Evolutionary conservation across 1,140 invertebrate species (phyloP), one percentile per base, ranked within the genome.

Genomic region (Hypsibius dujardini): DNA sequence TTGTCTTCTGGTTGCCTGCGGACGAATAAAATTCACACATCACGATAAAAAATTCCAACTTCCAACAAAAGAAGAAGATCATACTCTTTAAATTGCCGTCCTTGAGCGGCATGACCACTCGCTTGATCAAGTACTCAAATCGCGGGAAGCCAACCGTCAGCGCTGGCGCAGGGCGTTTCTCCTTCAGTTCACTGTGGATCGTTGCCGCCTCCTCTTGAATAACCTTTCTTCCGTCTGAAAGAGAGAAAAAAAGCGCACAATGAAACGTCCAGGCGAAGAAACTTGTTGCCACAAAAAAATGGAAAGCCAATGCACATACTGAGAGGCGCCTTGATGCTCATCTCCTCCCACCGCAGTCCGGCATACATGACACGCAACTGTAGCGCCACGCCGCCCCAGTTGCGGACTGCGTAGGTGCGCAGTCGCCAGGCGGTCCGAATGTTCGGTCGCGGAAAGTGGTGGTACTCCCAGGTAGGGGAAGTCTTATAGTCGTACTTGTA

Each of bases 351-450:
- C 50, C 90, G 83, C 1, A 97, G 80, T 76, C 90, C 94, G 0
- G 87, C 86, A 90, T 92, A 97, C 62, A 98, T 79, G 69, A 96
- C 87, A 73, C 91, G 81, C n/a, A 98, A 79, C 77, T 97, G 94
- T 69, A 94, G 77, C 0, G 90, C 90, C 1, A 90, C 89, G 71
- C 88, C 85, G 45, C 90, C 85, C 47, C 95, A 77, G 3, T 89
- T 89, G 70, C 84, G 86, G 12, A 92, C 80, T 75, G 87, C 89
- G 1, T 90, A 87, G 0, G 90, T 95, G 62, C 90, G 85, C 77
- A 89, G 98, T 42, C 92, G 81, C 94, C 95, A 98, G 76, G 90
- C 91, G 0, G 90, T 94, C 80, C 92, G 93, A 77, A 98, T 96
- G 1, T 89, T 79, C 0, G 95, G 94, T 75, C 95, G 83, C 1